Percentiles rank a stretch among this genome's conserved stretches.
Conservation (phyloP, 2,797 vertebrate species). For the Coregonus suidteri region DNA sequence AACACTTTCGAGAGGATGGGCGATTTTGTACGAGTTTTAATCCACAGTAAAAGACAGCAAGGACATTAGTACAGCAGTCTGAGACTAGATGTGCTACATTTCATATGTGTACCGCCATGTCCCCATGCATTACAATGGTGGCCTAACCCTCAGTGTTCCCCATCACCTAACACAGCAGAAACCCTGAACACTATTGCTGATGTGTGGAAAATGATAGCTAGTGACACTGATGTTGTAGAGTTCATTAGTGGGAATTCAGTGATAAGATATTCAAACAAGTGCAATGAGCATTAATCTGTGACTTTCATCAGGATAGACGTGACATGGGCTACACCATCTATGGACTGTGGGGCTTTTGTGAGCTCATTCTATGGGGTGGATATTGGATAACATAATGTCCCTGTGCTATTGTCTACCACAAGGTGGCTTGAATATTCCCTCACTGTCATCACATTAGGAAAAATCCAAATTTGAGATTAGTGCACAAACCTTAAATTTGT, state of each 20-base stretch:
- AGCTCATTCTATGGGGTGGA: neutral
- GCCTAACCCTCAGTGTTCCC: neutral
- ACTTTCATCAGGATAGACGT: slow-evolving; percentile 1
- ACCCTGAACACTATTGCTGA: neutral
- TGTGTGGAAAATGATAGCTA: neutral
- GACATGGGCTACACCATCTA: neutral
- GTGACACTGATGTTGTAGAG: too few species aligned
- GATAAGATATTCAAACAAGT: neutral
- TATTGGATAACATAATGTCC: neutral
- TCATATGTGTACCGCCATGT: neutral
- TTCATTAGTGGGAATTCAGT: neutral
- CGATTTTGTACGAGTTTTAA: slow-evolving; percentile 32
- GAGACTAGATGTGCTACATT: slow-evolving; percentile 5
- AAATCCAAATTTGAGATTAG: neutral
- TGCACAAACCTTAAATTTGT: neutral
- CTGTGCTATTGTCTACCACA: slow-evolving; percentile 6
- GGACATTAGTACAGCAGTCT: slow-evolving; percentile 7
- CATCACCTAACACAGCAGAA: slow-evolving; percentile 8
- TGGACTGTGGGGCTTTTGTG: neutral
- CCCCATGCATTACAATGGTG: slow-evolving; percentile 3
- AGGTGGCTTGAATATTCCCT: neutral
- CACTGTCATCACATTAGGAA: neutral
- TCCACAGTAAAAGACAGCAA: slow-evolving; percentile 20
- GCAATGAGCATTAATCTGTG: neutral
- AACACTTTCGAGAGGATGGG: slow-evolving; percentile 8